Percentiles rank a stretch among this genome's conserved stretches.
Conservation (phyloP, 1,140 invertebrate species). For the Listronotus bonariensis region DNA sequence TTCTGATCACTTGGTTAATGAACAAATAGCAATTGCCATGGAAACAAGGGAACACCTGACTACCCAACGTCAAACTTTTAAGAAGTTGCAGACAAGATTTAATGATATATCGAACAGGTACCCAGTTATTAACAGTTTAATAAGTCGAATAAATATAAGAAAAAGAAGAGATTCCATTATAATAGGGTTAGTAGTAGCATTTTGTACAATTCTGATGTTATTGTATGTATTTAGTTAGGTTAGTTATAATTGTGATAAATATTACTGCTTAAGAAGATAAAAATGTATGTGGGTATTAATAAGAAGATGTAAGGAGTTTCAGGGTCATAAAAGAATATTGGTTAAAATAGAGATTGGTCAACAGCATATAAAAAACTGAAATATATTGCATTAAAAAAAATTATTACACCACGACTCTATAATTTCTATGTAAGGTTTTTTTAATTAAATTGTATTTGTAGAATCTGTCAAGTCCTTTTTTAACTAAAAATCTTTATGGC, state of each 20-base stretch:
- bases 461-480: too few relatives aligned
- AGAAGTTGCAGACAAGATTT: slow-evolving; percentile 87
- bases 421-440: too few relatives aligned
- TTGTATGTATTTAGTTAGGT: slow-evolving; percentile 72
- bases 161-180: slow-evolving; percentile 92
- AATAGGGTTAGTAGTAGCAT: slow-evolving; percentile 78
- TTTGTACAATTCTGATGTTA: slow-evolving; percentile 86
- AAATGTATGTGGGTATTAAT: too few relatives aligned
- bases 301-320: too few relatives aligned
- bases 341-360: too few relatives aligned
- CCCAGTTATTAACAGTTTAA: slow-evolving; percentile 84
- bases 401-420: too few relatives aligned
- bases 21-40: slow-evolving; percentile 96
- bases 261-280: too few relatives aligned
- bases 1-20: slow-evolving; percentile 90
- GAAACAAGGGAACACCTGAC: slow-evolving; percentile 91
- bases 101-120: slow-evolving; percentile 92
- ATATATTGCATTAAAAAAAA: too few relatives aligned
- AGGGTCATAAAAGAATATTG: too few relatives aligned
- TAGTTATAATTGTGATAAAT: slow-evolving; percentile 1
- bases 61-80: slow-evolving; percentile 85
- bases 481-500: too few relatives aligned
- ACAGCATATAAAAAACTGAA: too few relatives aligned
- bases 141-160: slow-evolving; percentile 90
- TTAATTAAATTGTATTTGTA: too few relatives aligned